Evolutionary conservation across 1,140 invertebrate genomes (phyloP), one percentile per base, ranked within the genome.

Genomic region (Oedothorax gibbosus): DNA sequence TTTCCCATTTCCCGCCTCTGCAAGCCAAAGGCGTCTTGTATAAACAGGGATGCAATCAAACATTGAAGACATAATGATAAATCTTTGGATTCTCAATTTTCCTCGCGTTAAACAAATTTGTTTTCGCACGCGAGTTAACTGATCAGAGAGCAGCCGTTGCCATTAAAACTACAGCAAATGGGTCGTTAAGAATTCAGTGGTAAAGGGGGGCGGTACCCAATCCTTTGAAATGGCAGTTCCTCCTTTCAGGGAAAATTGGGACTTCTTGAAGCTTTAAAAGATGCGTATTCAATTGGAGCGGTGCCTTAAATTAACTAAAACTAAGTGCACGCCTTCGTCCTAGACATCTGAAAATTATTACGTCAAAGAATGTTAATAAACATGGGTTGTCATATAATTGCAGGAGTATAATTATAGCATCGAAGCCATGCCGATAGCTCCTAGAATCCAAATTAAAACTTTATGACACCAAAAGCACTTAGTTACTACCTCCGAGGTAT

Each of bases 1-100:
- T 35, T 35, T 35, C 35, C 35, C 35, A 35, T 35, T 35, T 35
- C 35, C 35, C 35, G 35, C 35, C 35, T 35, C 35, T 35, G 35
- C 1, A 35, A 35, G 35, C 35, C 35, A 35, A 35, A 35, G 35
- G 35, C 35, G 35, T 35, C 35, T 35, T 35, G 35, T 35, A 35
- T 35, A 35, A 35, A 35, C 64, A 71, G 56, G 72, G 64, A 51
- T 21, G 60, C 68, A 79, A 66, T 79, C 76, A 79, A 79, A 79
- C 76, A 79, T 79, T 79, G 76, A 79, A 80, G 65, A 65, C 66
- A 80, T 80, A 80, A 80, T 80, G 78, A 80, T 80, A 80, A 80
- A 80, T 80, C 66, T 80, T 60, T 21, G 50, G 53, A 80, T n/a
- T 69, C 78, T 71, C 66, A 80, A 80, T 80, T 80, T 80, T 80